Conservation (phyloP, 2,797 vertebrate genomes). For the Bufotes viridis region DNA sequence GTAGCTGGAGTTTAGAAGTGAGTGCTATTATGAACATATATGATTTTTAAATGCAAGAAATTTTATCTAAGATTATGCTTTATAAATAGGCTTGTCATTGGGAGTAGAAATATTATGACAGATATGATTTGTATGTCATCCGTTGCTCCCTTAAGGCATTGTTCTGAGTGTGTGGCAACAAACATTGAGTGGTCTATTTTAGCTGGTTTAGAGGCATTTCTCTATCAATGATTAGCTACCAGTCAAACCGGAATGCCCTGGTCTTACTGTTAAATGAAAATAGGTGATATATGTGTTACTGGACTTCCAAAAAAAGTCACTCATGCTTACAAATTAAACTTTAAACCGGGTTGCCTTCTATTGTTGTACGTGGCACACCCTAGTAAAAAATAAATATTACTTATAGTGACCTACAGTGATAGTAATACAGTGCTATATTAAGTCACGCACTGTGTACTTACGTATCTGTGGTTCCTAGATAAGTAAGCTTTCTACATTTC, state of each 20-base stretch:
- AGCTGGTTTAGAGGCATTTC: background rate
- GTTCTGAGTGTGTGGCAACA: background rate
- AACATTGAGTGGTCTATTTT: conserved; percentile 33
- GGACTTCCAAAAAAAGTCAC: conserved; percentile 9
- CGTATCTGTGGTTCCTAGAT: background rate
- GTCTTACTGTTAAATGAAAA: conserved; percentile 2
- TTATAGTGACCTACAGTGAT: background rate
- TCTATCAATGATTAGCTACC: conserved; percentile 46
- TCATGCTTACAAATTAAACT: conserved; percentile 3
- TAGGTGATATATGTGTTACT: background rate
- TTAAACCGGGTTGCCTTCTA: background rate
- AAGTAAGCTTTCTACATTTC: background rate
- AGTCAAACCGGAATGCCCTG: conserved; percentile 29
- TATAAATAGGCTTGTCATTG: conserved; percentile 30
- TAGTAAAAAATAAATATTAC: conserved; percentile 12
- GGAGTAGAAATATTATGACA: conserved; percentile 27
- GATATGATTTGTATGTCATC: background rate
- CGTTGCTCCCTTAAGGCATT: background rate
- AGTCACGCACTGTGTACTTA: background rate
- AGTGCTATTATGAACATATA: background rate
- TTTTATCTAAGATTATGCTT: background rate
- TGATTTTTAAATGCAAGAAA: background rate
- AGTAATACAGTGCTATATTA: conserved; percentile 16
- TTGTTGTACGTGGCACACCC: background rate
- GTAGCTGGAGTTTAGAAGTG: background rate